Evolutionary conservation across 2,113 vertebrate species (phyloP).

Genomic region (Lampris incognitus): DNA sequence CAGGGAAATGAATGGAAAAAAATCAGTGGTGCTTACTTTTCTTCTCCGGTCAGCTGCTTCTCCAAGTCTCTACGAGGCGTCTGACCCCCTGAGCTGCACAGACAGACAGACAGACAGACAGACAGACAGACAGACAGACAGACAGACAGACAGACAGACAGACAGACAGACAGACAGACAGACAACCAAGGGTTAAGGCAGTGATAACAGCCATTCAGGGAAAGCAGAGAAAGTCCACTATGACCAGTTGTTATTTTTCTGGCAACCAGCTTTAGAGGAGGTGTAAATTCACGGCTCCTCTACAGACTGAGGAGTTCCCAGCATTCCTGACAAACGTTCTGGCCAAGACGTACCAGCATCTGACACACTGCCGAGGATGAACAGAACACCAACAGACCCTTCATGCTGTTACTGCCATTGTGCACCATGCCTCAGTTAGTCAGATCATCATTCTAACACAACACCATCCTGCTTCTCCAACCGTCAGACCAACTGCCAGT

Average conservation of each 20-base stretch:
- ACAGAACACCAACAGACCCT: not conserved
- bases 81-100: conserved; percentile 92
- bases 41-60: conserved; percentile 96
- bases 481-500: not conserved
- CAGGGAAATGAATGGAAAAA: not conserved
- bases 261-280: too few species aligned
- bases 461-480: not conserved
- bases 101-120: conserved; percentile 23
- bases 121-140: not conserved
- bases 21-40: conserved; percentile 87
- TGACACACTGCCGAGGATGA: too few species aligned
- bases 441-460: not conserved
- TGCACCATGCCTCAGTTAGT: conserved; percentile 51
- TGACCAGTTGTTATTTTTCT: too few species aligned
- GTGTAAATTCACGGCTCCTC: too few species aligned
- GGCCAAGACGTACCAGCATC: too few species aligned
- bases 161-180: conserved; percentile 14
- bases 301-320: too few species aligned
- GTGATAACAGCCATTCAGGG: too few species aligned
- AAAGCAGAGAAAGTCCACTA: too few species aligned
- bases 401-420: conserved; percentile 51
- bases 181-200: too few species aligned
- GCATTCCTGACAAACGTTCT: too few species aligned
- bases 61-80: conserved; percentile 97
- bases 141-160: not conserved